These are phyloP conservation scores for Cordilura impudica DNA, from an alignment of 2,888 invertebrate genomes.

Conservation along the genomic window DNA sequence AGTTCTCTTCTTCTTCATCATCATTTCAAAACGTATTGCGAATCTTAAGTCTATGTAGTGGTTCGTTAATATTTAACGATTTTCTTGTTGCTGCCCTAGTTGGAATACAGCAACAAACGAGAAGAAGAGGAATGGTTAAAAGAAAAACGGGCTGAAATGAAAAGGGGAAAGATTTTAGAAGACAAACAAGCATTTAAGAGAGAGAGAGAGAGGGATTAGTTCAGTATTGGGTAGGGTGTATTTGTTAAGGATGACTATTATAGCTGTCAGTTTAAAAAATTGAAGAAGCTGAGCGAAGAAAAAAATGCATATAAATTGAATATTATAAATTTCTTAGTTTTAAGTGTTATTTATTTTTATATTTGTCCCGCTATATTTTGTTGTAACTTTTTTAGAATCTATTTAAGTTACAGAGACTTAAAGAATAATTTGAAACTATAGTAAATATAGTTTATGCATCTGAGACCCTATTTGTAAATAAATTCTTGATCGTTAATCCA, in stretches of 20 bases:
- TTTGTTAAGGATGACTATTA: conserved; percentile 35
- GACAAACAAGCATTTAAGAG: too few relatives aligned
- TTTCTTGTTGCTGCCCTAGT: background rate
- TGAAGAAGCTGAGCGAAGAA: background rate
- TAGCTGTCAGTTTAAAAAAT: conserved; percentile 32
- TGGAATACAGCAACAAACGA: background rate
- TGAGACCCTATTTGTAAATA: too few relatives aligned
- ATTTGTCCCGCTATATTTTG: conserved; percentile 9
- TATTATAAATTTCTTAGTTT: conserved; percentile 71
- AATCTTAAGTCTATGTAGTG: conserved; percentile 30
- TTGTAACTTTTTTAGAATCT: background rate
- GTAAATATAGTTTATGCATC: too few relatives aligned
- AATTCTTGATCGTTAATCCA: too few relatives aligned
- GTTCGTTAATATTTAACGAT: conserved; percentile 23
- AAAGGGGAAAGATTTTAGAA: background rate
- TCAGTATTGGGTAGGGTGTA: conserved; percentile 3
- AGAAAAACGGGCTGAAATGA: background rate
- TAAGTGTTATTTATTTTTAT: conserved; percentile 44
- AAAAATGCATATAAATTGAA: conserved; percentile 74
- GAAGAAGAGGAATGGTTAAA: background rate
- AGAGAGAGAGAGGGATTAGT: background rate
- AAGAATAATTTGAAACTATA: too few relatives aligned
- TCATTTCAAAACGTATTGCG: conserved; percentile 23
- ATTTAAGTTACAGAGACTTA: too few relatives aligned
- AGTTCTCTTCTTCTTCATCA: background rate